A percentile compares a stretch with the other conserved stretches of the same genome.
Conservation (phyloP, 2,797 vertebrate species). For the Numenius phaeopus region DNA sequence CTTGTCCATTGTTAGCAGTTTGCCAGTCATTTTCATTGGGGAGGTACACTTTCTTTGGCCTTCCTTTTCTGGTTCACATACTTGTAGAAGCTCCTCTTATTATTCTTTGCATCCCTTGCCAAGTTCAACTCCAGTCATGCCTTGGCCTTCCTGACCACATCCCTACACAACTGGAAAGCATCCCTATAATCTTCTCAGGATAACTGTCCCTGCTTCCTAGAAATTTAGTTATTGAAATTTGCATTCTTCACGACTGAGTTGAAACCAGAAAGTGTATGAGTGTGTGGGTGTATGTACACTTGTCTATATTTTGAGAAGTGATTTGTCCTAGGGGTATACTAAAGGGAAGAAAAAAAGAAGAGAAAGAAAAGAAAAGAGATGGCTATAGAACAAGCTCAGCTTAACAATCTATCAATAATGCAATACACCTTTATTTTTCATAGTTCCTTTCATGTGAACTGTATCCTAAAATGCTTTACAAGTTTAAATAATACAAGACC, state of each 20-base stretch:
- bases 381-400: neutral
- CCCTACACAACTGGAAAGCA: neutral
- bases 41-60: neutral
- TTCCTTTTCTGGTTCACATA: neutral
- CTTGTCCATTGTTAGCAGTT: neutral
- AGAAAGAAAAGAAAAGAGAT: neutral
- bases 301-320: neutral
- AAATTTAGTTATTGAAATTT: neutral
- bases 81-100: neutral
- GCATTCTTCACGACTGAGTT: rapidly evolving
- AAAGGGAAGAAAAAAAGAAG: neutral
- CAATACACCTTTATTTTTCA: slow-evolving; percentile 17
- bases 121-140: neutral
- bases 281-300: neutral
- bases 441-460: neutral
- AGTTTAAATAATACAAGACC: slow-evolving; percentile 12
- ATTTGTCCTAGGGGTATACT: neutral
- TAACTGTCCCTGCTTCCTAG: neutral
- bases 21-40: neutral
- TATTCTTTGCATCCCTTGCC: neutral
- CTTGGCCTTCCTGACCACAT: neutral
- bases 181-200: neutral
- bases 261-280: neutral
- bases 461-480: neutral
- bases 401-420: neutral